Evolutionary conservation across 2,797 vertebrate species (phyloP), one percentile per base, ranked within the genome.

Genomic region (Myotis pilosus): DNA sequence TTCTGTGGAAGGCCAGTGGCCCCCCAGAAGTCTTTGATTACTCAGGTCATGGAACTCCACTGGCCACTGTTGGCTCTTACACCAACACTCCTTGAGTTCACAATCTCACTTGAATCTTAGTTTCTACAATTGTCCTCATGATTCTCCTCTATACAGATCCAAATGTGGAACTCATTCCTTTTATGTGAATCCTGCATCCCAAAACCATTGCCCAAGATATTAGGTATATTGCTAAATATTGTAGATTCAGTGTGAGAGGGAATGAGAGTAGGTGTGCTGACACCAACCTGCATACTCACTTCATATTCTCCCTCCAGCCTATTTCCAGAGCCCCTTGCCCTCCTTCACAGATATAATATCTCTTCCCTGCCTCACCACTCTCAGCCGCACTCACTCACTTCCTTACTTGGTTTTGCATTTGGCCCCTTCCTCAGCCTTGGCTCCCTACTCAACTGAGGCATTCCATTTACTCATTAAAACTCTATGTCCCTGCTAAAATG

Each of bases 241-340:
- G 25, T 30, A 64, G 44, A 7, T 22, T 78, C 51, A 22, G 5
- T 17, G 41, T 66, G 28, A 72, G 12, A 62, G 92, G 41, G 8
- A 5, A 36, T 64, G 17, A 13, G 11, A 30, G 11, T 16, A 66
- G 11, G 22, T 6, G 41, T 55, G 57, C n/a, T 51, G n/a, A 87
- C 0, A 6, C 8, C 1, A 10, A 33, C 49, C 25, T 8, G 10
- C 15, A 25, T 0, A 0, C 5, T 57, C 15, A 30, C 30, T 36
- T 51, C 47, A 11, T 28, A 9, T 36, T 71, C 44, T 55, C 36
- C 36, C 23, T 19, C 55, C 62, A 44, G 79, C 15, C 15, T 66
- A 17, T n/a, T 36, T 55, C 33, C 33, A 9, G 19, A 64, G 22
- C 11, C 60, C 64, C 6, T 15, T 3, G 0, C 25, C 19, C 44